Conservation (phyloP, 1,140 invertebrate species). For the Drosophila saltans region DNA sequence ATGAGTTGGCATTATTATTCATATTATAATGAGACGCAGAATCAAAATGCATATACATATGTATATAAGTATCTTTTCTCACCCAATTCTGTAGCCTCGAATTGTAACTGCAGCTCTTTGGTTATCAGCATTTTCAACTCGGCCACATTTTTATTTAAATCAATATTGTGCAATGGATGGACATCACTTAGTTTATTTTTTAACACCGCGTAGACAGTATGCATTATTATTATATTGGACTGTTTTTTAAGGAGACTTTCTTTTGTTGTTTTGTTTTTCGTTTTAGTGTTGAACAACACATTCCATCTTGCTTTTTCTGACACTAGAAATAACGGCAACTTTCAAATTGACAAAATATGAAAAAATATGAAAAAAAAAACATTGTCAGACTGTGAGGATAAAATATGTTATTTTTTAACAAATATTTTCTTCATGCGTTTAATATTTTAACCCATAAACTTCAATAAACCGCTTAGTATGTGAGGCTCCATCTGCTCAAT, state of each 20-base stretch:
- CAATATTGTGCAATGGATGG: slow-evolving; percentile 68
- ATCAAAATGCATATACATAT: background rate
- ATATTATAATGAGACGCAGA: background rate
- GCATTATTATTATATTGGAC: slow-evolving; percentile 30
- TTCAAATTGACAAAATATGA: too few relatives aligned
- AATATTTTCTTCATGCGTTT: too few relatives aligned
- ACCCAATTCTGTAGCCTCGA: slow-evolving; percentile 71
- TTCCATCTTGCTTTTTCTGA: too few relatives aligned
- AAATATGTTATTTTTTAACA: too few relatives aligned
- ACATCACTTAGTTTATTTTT: slow-evolving; percentile 74
- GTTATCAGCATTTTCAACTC: slow-evolving; percentile 67
- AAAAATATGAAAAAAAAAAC: too few relatives aligned
- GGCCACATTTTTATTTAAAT: slow-evolving; percentile 63
- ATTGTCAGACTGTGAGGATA: too few relatives aligned
- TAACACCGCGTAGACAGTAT: slow-evolving; percentile 68
- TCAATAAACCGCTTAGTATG: too few relatives aligned
- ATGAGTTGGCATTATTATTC: slow-evolving; percentile 54
- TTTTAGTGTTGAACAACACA: background rate
- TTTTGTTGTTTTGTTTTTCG: slow-evolving; percentile 38
- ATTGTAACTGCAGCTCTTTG: slow-evolving; percentile 65
- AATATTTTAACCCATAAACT: too few relatives aligned
- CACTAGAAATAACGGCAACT: too few relatives aligned
- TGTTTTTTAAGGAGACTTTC: background rate
- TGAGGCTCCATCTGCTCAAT: too few relatives aligned
- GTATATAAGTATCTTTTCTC: slow-evolving; percentile 17